Evolutionary conservation across 2,888 invertebrate species (phyloP), one percentile per base, ranked within the genome.

Genomic region (Orthosia cruda): DNA sequence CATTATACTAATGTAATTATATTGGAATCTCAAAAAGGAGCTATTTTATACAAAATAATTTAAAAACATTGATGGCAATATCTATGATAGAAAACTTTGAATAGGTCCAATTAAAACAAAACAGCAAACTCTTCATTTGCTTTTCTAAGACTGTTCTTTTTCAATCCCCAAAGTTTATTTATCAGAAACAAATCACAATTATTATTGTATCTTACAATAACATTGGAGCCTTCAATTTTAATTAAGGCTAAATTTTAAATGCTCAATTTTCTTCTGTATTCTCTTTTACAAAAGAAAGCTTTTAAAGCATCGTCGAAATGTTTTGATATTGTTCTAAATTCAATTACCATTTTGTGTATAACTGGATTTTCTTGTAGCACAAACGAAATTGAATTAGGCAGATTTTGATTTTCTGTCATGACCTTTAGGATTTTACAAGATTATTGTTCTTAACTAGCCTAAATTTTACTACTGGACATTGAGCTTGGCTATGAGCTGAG

Each of bases 201-300:
- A 78, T 74, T 40, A 87, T 87, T 77, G 76, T 80, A 63, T 81
- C 74, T 70, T 73, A 77, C 71, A 86, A 87, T 71, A 87, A 63
- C 74, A 45, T 69, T 55, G 54, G 62, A 45, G 64, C 20, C 64
- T 83, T 78, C 18, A 77, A 81, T 87, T 87, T 85, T 77, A 86
- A 87, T 86, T 81, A 88, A 88, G 85, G 82, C 76, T 76, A 87
- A 66, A 87, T 89, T 90, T 89, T 86, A 87, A 90, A 91, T 88
- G 86, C 87, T 73, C 89, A 89, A 90, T 91, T 91, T n/a, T 90
- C 91, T 89, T 79, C 72, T 78, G 79, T 82, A 70, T 87, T 85
- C 74, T 82, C 74, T 72, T 81, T 86, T 78, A 83, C 81, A 83
- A 91, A 89, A 88, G 84, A 86, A 85, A 80, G 77, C 87, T 85